Base-by-base conservation (phyloP, 2,797 vertebrate species). In the Sebastes cheni region DNA sequence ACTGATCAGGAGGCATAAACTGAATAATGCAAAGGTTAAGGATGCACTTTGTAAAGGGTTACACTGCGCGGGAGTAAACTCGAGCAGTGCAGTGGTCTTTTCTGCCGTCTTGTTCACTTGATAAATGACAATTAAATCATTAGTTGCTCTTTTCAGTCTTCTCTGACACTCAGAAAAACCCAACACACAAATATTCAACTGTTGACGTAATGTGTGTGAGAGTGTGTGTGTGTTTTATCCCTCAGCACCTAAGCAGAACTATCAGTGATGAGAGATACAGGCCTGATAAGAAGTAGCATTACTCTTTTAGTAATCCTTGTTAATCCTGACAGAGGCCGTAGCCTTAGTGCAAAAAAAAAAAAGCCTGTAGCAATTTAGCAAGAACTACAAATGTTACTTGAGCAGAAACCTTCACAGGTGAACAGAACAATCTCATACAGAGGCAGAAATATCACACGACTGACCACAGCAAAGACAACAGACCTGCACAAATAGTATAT, bases 241-340 rank as follows among this genome's bases (percentile, higher is more conserved):
- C 23, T 75, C 64, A 67, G 66, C 80, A 71, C 60, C 77, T 60
- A 56, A 87, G 79, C 79, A 84, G 81, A 85, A 50, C 70, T 79
- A 79, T 71, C 70, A 82, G 85, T 78, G 86, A 89, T 86, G 80
- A 85, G 90, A 89, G 88, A 87, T 78, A 87, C 72, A 84, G 70
- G 81, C 82, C 86, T 90, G 87, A 91, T 93, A 92, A 94, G 92
- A 88, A 91, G 91, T 50, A 91, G 93, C 87, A 92, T 95, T 91
- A 93, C 90, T 89, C 88, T 90, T 32, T 83, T 66, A 58, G 79
- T 96, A 95, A 96, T 95, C 94, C 92, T 67, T 69, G 89, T 84
- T 95, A 95, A 96, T 95, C 95, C 92, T 65, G 82, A 90, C 88
- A 86, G 65, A 88, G 88, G 86, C 80, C 59, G 23, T 65, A 79